Base-by-base conservation (phyloP, 2,888 invertebrate genomes). In the Phrixothrix hirtus region DNA sequence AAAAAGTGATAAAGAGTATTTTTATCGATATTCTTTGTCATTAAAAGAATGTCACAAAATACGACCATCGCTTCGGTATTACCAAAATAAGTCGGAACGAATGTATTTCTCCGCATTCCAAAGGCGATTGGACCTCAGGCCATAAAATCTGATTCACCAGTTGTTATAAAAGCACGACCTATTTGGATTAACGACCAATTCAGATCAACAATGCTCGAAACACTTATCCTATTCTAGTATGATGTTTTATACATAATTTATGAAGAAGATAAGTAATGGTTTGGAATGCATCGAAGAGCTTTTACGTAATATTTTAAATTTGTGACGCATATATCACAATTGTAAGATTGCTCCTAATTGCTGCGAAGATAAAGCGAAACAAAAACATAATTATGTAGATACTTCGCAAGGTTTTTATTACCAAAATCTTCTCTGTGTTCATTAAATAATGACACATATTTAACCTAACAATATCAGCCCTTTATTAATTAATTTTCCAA, bases 161-260 rank as follows among this genome's bases (percentile, higher is more conserved):
- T 25, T 27, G 27, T 16, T 37, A 37, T 36, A 36, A 32, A 37
- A 46, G 46, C 35, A 46, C 29, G 37, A 35, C 37, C 46, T 36
- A 46, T 46, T 46, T 46, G 46, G 31, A 46, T 46, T 46, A 46
- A 37, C 26, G 31, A 37, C 25, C 37, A 26, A 47, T 47, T 47
- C 31, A 39, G 47, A 47, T 47, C 34, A 47, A 47, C 47, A 39
- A 47, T 39, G 39, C 32, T 36, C 21, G 30, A 31, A 15, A 39
- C 45, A 44, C 38, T 46, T 46, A 46, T 46, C 47, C 29, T 32
- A 39, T 26, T 44, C 35, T 44, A 13, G 35, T 10, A 32, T 47
- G 38, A 30, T 38, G 35, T 14, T 45, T 45, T 45, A 45, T 46
- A 38, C 36, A 47, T 47, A 27, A 47, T 39, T 47, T 38, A 47